Evolutionary conservation across 2,888 invertebrate species (phyloP).

Genomic region (Stramonita haemastoma): DNA sequence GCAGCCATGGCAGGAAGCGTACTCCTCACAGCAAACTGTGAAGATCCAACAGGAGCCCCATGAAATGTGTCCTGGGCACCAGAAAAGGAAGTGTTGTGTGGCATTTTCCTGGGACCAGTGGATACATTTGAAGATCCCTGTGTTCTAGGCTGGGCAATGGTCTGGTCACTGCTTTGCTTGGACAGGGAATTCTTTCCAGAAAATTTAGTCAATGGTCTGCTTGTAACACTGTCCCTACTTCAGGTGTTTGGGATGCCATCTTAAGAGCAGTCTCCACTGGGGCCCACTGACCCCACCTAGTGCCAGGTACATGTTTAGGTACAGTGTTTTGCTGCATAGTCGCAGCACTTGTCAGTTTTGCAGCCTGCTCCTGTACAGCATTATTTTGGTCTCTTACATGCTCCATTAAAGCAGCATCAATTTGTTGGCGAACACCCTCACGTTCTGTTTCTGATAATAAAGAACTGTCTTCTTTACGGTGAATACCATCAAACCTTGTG

Average conservation of each 20-base stretch:
- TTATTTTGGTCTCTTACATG: neutral
- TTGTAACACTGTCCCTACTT: neutral
- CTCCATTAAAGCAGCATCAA: constrained; percentile 26
- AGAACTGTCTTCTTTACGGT: neutral
- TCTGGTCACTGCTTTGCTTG: neutral
- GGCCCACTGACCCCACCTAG: neutral
- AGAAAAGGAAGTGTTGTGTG: no score
- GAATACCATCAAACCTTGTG: neutral
- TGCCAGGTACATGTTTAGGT: neutral
- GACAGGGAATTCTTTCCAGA: neutral
- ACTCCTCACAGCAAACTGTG: no score
- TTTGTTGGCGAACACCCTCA: constrained; percentile 25
- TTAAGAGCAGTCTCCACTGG: neutral
- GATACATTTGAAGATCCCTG: no score
- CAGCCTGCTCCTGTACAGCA: neutral
- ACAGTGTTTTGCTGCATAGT: neutral
- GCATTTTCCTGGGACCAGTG: no score
- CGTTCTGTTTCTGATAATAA: constrained; percentile 32
- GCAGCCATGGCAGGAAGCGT: no score
- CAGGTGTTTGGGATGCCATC: neutral
- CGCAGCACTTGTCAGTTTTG: neutral
- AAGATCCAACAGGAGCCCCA: no score
- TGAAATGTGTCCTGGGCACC: no score
- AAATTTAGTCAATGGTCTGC: neutral
- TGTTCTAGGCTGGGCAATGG: neutral